Evolutionary conservation across 2,888 invertebrate genomes (phyloP).

Genomic region (Pollenia labialis): DNA sequence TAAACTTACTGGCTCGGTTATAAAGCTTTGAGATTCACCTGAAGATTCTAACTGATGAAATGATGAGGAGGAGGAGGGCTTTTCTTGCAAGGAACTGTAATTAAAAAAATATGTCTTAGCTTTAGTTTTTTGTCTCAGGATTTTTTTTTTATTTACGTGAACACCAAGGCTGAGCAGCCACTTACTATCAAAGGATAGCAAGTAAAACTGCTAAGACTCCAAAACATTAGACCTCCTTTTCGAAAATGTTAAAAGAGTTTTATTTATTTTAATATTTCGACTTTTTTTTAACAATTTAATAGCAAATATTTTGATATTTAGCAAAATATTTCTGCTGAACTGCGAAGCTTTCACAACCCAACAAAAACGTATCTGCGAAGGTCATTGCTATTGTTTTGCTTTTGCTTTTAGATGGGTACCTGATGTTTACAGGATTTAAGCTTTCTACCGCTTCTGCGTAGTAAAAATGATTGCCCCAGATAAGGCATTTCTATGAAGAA

Average conservation of each 20-base stretch:
- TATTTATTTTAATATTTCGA: background rate
- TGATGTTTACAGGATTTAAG: constrained; percentile 16
- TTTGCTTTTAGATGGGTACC: constrained; percentile 32
- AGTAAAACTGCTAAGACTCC: constrained; percentile 81
- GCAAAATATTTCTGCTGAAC: constrained; percentile 42
- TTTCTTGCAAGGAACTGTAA: constrained; percentile 80
- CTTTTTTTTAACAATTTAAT: constrained; percentile 39
- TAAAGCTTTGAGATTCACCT: constrained; percentile 78
- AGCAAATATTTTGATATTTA: constrained; percentile 30
- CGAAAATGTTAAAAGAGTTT: background rate
- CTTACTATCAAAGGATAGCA: constrained; percentile 81
- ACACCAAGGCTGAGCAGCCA: constrained; percentile 79
- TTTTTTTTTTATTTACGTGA: constrained; percentile 76
- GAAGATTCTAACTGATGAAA: constrained; percentile 75
- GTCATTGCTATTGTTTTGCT: constrained; percentile 71
- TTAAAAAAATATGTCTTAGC: background rate
- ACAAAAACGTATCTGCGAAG: constrained; percentile 69
- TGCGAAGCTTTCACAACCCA: constrained; percentile 41
- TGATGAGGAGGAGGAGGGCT: constrained; percentile 77
- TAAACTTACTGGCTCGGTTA: constrained; percentile 77
- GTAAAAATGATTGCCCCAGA: background rate
- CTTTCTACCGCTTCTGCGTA: constrained; percentile 43
- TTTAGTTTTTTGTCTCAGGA: background rate
- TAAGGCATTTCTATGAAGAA: background rate
- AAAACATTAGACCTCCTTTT: constrained; percentile 75